Base-by-base conservation (phyloP, 2,888 invertebrate species). In the Acleris cristana region DNA sequence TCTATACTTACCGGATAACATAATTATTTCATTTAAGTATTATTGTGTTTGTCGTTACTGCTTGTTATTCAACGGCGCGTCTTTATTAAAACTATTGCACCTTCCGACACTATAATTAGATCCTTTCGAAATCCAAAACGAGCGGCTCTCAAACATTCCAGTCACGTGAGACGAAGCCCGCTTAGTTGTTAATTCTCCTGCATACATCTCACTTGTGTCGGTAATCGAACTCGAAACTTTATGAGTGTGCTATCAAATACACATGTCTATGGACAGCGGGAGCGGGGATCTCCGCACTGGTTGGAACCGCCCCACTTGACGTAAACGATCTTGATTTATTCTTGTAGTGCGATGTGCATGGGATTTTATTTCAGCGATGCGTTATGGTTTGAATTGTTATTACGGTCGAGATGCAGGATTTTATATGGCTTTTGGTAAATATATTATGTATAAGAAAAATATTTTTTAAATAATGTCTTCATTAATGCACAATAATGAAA, bases 211-310 rank as follows among this genome's bases (percentile, higher is more conserved):
- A 80, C 76, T 80, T 81, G 82, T 82, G 81, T 83, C 76, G 79
- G 83, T 83, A 83, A 86, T 85, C 83, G 86, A 85, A 84, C 84
- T 78, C 78, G 76, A 78, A 80, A 81, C 82, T 85, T 84, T 83
- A 84, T 81, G 83, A 86, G 82, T 79, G 63, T 40, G 62, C 69
- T 71, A 72, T 65, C 72, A 72, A 65, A 72, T 73, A 72, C 72
- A 73, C 62, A 69, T 70, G 66, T 70, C 65, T 70, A 62, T 48
- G 62, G 65, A 21, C 44, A 57, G 21, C 51, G 51, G 44, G 54
- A 56, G 59, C 45, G 21, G 44, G 59, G 26, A 60, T 55, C 18
- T 34, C 44, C 54, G 54, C 23, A 51, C 23, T 55, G 56, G 18
- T 26, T 21, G 34, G 30, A 60, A 5, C 51, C 49, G 8, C 16